Percentiles rank a stretch among this genome's conserved stretches.
phyloP scores from a whole-genome alignment of 1,140 invertebrate genomes.

The Amphibalanus amphitrite region DNA sequence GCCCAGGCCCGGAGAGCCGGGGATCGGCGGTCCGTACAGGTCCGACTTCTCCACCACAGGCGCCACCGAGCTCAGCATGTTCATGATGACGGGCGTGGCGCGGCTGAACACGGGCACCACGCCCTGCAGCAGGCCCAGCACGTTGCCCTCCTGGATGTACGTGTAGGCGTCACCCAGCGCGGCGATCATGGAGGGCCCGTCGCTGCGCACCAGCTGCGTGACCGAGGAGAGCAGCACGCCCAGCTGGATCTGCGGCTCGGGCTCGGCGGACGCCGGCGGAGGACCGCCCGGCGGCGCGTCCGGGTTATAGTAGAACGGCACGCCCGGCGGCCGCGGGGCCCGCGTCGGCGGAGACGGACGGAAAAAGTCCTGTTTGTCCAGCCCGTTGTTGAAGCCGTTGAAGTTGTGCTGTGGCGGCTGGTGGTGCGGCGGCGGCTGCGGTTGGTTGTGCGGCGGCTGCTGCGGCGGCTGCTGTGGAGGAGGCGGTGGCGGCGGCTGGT shows the following conservation, averaged over 20 bases:
- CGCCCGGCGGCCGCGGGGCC: too few relatives aligned
- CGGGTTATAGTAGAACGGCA: neutral
- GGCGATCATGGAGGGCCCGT: neutral
- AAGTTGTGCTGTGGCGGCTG: too few relatives aligned
- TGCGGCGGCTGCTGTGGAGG: too few relatives aligned
- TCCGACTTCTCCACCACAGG: neutral
- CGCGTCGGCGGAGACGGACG: too few relatives aligned
- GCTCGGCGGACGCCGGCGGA: too few relatives aligned
- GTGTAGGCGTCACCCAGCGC: neutral
- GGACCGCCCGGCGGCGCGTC: neutral
- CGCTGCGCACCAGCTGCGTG: neutral
- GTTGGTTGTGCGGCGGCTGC: too few relatives aligned
- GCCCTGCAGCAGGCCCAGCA: neutral
- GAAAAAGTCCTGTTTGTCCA: neutral
- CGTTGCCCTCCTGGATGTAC: neutral
- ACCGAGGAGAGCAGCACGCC: neutral
- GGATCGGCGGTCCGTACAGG: neutral
- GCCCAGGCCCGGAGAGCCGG: neutral
- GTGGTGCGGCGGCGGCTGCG: too few relatives aligned
- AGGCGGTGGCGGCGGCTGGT: too few relatives aligned
- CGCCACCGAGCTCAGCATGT: neutral
- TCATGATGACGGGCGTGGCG: neutral
- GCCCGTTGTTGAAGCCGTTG: neutral
- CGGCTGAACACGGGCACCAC: neutral
- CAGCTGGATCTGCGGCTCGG: neutral